A percentile compares a stretch with the other conserved stretches of the same genome.
phyloP scores from a whole-genome alignment of 2,888 invertebrate species.

The Odontothrips loti region DNA sequence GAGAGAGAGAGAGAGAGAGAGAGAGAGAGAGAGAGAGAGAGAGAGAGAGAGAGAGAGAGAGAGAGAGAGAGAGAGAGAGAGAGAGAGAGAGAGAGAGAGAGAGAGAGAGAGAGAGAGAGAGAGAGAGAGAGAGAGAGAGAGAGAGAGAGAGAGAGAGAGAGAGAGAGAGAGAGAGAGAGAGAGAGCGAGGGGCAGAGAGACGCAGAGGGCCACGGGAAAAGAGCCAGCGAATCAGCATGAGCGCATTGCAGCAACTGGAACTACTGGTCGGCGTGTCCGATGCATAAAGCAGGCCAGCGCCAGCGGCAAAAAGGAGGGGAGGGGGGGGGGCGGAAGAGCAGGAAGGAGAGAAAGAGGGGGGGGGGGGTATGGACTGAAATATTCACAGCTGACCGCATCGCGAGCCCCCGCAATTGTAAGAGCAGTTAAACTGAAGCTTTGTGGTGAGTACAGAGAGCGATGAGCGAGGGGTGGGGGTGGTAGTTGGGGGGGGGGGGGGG shows the following conservation, averaged over 20 bases:
- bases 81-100: no score
- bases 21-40: background rate
- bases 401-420: conserved; percentile 11
- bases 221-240: background rate
- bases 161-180: background rate
- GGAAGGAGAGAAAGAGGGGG: background rate
- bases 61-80: no score
- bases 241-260: conserved; percentile 16
- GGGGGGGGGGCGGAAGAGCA: background rate
- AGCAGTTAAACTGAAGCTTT: conserved; percentile 24
- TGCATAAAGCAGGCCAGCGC: background rate
- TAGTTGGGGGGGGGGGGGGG: no score
- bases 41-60: background rate
- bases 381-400: conserved; percentile 22
- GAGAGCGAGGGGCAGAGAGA: background rate
- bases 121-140: no score
- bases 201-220: no score
- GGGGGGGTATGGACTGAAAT: background rate
- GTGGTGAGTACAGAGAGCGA: background rate
- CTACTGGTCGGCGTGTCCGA: background rate
- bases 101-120: no score
- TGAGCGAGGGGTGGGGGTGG: no score
- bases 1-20: background rate
- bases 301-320: background rate
- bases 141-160: no score